Percentiles rank a stretch among this genome's conserved stretches.
phyloP scores from a whole-genome alignment of 2,888 invertebrate genomes.

The Spodoptera exigua region DNA sequence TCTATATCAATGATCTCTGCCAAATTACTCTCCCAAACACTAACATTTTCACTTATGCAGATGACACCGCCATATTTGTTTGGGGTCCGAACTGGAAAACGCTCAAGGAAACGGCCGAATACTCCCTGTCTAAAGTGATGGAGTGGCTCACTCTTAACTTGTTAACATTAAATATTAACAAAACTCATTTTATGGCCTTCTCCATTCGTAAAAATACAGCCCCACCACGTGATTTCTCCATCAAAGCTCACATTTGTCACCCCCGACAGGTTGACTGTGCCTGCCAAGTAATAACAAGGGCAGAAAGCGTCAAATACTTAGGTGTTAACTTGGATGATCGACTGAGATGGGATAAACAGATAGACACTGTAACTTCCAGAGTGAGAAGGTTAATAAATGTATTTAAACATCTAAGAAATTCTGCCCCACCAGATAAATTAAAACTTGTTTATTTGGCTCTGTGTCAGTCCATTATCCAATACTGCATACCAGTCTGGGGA shows the following conservation, averaged over 20 bases:
- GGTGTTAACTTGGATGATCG: slow-evolving; percentile 5
- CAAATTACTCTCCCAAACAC: background rate
- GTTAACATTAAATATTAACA: slow-evolving; percentile 4
- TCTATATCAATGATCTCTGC: no score
- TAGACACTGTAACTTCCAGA: slow-evolving; percentile 1
- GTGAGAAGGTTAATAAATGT: background rate
- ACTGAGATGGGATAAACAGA: slow-evolving; percentile 5
- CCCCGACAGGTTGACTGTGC: background rate
- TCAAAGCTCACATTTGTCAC: slow-evolving; percentile 3
- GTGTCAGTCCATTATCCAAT: background rate
- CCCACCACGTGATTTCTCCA: background rate
- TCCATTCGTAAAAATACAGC: slow-evolving; percentile 1
- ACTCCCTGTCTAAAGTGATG: slow-evolving; percentile 3
- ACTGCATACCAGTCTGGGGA: no score
- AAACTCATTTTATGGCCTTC: slow-evolving; percentile 3
- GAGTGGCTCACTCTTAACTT: slow-evolving; percentile 2
- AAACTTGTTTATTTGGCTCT: slow-evolving; percentile 1
- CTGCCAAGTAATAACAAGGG: slow-evolving; percentile 1
- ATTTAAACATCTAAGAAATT: slow-evolving; percentile 1
- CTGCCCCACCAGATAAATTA: background rate
- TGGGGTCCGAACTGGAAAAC: background rate
- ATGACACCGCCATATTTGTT: slow-evolving; percentile 3
- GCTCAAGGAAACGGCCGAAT: slow-evolving; percentile 1
- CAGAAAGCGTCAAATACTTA: slow-evolving; percentile 2
- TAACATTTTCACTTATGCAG: slow-evolving; percentile 5